These are phyloP conservation scores for Idris sp. DNA, from an alignment of 1,140 invertebrate genomes.

Conservation along the genomic window DNA sequence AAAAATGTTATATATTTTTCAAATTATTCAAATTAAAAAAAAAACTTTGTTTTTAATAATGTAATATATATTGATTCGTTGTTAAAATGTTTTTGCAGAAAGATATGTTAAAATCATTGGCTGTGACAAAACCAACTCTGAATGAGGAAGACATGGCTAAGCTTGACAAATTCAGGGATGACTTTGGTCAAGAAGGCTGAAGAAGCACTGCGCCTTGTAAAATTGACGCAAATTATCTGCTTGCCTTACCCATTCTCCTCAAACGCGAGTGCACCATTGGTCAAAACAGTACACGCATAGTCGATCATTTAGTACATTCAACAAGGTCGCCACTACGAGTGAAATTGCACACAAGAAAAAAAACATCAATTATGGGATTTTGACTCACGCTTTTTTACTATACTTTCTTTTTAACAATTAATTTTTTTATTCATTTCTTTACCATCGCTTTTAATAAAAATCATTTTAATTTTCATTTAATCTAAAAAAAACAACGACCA, in stretches of 20 bases:
- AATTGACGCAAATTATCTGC: slow-evolving; percentile 54
- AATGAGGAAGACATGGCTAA: slow-evolving; percentile 97
- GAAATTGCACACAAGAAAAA: slow-evolving; percentile 1
- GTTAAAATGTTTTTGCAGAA: slow-evolving; percentile 80
- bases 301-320: slow-evolving; percentile 28
- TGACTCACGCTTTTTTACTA: slow-evolving; percentile 32
- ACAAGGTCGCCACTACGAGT: slow-evolving; percentile 17
- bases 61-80: too few species aligned
- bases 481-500: background rate
- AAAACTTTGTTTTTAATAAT: too few species aligned
- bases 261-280: slow-evolving; percentile 31
- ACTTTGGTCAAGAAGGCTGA: slow-evolving; percentile 99
- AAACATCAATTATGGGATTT: background rate
- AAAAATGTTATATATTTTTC: too few species aligned
- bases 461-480: too few species aligned
- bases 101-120: slow-evolving; percentile 95
- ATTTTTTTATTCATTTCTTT: background rate
- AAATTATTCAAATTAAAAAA: too few species aligned
- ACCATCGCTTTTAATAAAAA: too few species aligned
- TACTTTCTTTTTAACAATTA: slow-evolving; percentile 1
- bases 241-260: slow-evolving; percentile 67
- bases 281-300: slow-evolving; percentile 31
- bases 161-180: slow-evolving; percentile 96
- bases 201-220: slow-evolving; percentile 9
- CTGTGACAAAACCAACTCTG: slow-evolving; percentile 97